Conservation (phyloP, 2,113 vertebrate species). For the Lasiurus cinereus region DNA sequence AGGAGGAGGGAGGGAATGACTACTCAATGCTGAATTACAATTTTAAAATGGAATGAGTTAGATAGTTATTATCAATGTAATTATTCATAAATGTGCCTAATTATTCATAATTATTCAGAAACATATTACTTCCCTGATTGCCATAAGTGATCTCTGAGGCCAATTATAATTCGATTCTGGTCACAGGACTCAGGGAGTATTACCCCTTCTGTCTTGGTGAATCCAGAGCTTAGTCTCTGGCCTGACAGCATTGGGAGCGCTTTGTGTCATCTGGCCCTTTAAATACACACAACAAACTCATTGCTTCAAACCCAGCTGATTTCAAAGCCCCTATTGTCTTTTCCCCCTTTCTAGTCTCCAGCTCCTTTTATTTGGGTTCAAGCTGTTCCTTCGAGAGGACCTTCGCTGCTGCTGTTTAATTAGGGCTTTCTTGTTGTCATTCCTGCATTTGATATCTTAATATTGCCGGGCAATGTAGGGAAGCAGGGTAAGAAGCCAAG, state of each 20-base stretch:
- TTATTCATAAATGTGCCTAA: slow-evolving; percentile 91
- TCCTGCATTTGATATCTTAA: slow-evolving; percentile 88
- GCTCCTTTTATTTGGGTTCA: slow-evolving; percentile 82
- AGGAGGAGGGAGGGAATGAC: slow-evolving; percentile 75
- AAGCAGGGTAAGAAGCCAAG: slow-evolving; percentile 71
- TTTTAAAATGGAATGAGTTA: slow-evolving; percentile 88
- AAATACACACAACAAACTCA: slow-evolving; percentile 80
- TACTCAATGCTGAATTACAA: slow-evolving; percentile 87
- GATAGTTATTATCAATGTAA: slow-evolving; percentile 91
- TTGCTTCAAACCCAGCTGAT: slow-evolving; percentile 67
- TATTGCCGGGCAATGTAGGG: slow-evolving; percentile 72
- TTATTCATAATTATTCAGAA: slow-evolving; percentile 93
- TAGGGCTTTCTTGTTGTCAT: slow-evolving; percentile 87
- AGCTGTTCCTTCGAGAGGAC: slow-evolving; percentile 83
- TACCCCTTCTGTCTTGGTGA: slow-evolving; percentile 81
- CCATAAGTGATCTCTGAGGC: slow-evolving; percentile 88
- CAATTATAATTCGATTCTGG: slow-evolving; percentile 89
- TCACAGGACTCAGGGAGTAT: slow-evolving; percentile 81
- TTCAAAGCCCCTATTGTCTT: slow-evolving; percentile 76
- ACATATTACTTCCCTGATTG: slow-evolving; percentile 90
- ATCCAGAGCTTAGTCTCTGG: slow-evolving; percentile 53
- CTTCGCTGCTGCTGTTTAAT: slow-evolving; percentile 85
- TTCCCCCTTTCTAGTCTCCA: slow-evolving; percentile 50
- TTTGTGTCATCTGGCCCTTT: slow-evolving; percentile 72
- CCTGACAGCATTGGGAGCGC: slow-evolving; percentile 53